Percentiles rank a stretch among this genome's conserved stretches.
Conservation (phyloP, 2,888 invertebrate genomes). For the Pemphredon lugubris region DNA sequence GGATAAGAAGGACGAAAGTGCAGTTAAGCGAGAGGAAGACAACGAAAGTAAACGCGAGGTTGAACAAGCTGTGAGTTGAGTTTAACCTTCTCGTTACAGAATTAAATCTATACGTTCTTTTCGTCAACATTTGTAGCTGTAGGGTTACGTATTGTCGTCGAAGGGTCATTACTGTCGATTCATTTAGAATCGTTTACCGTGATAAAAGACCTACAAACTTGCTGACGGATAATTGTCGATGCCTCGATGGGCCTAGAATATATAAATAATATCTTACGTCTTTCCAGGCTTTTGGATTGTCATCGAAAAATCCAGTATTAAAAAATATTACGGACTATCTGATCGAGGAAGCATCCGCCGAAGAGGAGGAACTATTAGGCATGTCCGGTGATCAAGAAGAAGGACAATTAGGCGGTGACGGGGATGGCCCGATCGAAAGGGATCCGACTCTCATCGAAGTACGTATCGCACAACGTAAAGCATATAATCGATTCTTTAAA, state of each 20-base stretch:
- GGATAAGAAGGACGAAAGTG: slow-evolving; percentile 78
- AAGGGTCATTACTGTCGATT: no score
- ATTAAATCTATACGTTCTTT: no score
- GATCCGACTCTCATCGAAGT: slow-evolving; percentile 89
- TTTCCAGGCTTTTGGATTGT: slow-evolving; percentile 85
- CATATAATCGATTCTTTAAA: neutral
- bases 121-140: no score
- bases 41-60: slow-evolving; percentile 68
- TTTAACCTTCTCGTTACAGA: no score
- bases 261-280: no score
- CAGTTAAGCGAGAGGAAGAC: slow-evolving; percentile 63
- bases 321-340: slow-evolving; percentile 98
- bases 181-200: no score
- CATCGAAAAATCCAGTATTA: slow-evolving; percentile 95
- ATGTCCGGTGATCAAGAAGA: slow-evolving; percentile 83
- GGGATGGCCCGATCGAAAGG: slow-evolving; percentile 85
- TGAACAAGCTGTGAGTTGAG: slow-evolving; percentile 73
- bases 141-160: no score
- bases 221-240: no score
- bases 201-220: no score
- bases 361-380: slow-evolving; percentile 96
- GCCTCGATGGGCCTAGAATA: no score
- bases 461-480: no score
- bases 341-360: slow-evolving; percentile 98
- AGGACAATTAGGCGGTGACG: slow-evolving; percentile 81